Base-by-base conservation (phyloP, 1,140 invertebrate genomes). In the Leucophenga varia region DNA sequence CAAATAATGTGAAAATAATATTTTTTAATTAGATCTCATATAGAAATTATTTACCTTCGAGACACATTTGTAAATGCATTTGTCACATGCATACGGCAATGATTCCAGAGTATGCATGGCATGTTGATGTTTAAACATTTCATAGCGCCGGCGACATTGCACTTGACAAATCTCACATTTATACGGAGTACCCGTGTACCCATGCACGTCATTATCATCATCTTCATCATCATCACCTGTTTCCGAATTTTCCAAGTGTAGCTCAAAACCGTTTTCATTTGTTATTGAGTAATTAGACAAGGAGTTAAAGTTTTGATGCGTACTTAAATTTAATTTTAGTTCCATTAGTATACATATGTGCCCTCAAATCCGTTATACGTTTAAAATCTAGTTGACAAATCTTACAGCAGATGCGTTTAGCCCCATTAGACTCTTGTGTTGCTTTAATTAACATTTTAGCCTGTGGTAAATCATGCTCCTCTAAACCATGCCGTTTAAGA, bases 91-190 rank as follows among this genome's bases (percentile, higher is more conserved):
- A 7, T 45, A 31, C 17, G 35, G 40, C n/a, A 53, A 18, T 18
- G 36, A 22, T 13, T 56, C 50, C 19, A 46, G 38, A 9, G 25
- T 28, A 32, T 56, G 54, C 25, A 47, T 31, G 2, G 38, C 37
- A 10, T 34, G 25, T 31, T 56, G 54, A 41, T 56, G 54, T 22
- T 47, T 41, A 8, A 42, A 12, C 16, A 53, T 49, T 46, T 56
- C 47, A 49, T 39, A 56, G 5, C 41, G 32, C 6, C 54, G 73
- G 18, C 55, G 59, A 44, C 76, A 78, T 38, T 47, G 39, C 52
- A 74, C 68, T 17, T 61, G 64, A 51, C 77, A 79, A 8, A 61
- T 61, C 37, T 73, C 60, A 55, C 79, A 80, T 35, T 61, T 59
- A 37, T 75, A 77, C 5, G 13, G 6, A 8, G 31, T 34, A 34